Evolutionary conservation across 2,888 invertebrate genomes (phyloP).

Genomic region (Drosophila maculinotata): DNA sequence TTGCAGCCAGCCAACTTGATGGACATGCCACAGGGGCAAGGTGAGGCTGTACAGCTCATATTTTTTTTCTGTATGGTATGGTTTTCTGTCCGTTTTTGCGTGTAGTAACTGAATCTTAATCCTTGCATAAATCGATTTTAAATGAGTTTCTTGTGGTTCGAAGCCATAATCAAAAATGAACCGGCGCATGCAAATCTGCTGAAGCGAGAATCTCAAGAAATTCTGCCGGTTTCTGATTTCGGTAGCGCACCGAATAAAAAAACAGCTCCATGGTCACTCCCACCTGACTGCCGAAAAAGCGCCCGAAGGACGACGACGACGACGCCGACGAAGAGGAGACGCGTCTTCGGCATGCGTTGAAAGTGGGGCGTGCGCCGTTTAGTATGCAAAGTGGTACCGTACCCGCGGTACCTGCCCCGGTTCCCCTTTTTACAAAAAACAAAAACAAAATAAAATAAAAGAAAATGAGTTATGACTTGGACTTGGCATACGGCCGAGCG

Average conservation of each 20-base stretch:
- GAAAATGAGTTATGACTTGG: conserved; percentile 84
- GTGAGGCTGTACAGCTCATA: conserved; percentile 1
- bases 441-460: conserved; percentile 19
- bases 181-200: conserved; percentile 71
- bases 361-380: conserved; percentile 83
- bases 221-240: conserved; percentile 46
- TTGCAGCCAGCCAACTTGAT: conserved; percentile 69
- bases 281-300: conserved; percentile 65
- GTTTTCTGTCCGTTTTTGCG: neutral
- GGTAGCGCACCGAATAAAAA: conserved; percentile 68
- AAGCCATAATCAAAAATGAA: conserved; percentile 66
- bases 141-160: conserved; percentile 74
- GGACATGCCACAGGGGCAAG: conserved; percentile 57
- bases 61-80: neutral
- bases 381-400: conserved; percentile 82
- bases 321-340: conserved; percentile 18
- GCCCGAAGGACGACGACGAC: conserved; percentile 55
- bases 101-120: conserved; percentile 71
- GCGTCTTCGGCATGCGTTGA: conserved; percentile 74
- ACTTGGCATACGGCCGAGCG: conserved; percentile 63
- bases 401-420: conserved; percentile 51
- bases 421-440: no score
- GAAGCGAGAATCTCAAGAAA: conserved; percentile 25
- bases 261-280: conserved; percentile 54
- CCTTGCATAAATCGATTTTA: conserved; percentile 83